Evolutionary conservation across 2,888 invertebrate genomes (phyloP), one percentile per base, ranked within the genome.

Genomic region (Callyntrura guangdongensis): DNA sequence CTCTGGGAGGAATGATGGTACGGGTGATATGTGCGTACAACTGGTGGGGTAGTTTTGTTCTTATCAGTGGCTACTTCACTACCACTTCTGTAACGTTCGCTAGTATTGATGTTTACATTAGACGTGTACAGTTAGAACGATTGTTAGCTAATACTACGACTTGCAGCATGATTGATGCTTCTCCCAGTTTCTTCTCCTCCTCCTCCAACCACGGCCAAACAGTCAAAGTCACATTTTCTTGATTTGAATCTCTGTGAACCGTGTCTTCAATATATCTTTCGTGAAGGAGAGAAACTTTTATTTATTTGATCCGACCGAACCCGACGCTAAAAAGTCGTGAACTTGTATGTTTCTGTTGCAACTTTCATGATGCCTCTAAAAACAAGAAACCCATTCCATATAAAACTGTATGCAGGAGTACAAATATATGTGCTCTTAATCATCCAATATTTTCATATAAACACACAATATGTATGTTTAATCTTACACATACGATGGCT

Each of bases 261-360:
- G 22, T 86, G 77, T 77, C 77, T 36, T 74, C 74, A 86, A 86
- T 86, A 86, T 72, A 85, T 85, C 85, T 74, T 74, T 45, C 56
- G 59, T 67, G 72, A 56, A 81, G 0, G 45, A 81, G 27, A 86
- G 53, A 79, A 86, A 72, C 85, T 72, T 61, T 72, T 85, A 85
- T 85, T 85, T 85, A 85, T 72, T 72, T 72, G 72, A 85, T 85
- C 85, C 85, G 56, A 85, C 85, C 85, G 56, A 85, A 85, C 72
- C 72, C 59, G 81, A 64, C 27, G 45, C 45, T 61, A 82, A 82
- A 81, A 69, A 64, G 67, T 83, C 83, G 61, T 64, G 67, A 83
- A 67, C 64, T 83, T 67, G 22, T 64, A 20, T 20, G 27, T 47
- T 69, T 64, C 25, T 67, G 72, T 49, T 47, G 45, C 47, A 74